Conservation (phyloP, 2,888 invertebrate genomes). For the Parnassius orleans region DNA sequence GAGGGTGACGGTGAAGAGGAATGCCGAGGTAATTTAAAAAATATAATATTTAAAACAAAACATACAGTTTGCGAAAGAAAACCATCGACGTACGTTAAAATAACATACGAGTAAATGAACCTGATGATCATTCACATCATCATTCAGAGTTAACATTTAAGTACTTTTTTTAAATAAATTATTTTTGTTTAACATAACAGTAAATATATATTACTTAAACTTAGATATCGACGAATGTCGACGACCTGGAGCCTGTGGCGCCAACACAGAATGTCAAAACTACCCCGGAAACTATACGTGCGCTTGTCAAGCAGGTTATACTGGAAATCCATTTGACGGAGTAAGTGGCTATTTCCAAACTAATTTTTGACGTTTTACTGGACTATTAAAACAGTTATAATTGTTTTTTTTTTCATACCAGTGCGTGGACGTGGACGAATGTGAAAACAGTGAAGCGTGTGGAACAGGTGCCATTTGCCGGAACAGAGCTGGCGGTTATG, state of each 20-base stretch:
- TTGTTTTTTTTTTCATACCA: conserved; percentile 43
- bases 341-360: conserved; percentile 46
- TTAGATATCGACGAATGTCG: conserved; percentile 94
- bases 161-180: no score
- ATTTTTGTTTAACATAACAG: no score
- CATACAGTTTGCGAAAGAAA: no score
- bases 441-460: conserved; percentile 85
- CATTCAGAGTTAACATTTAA: no score
- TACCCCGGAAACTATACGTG: conserved; percentile 94
- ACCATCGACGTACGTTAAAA: no score
- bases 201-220: conserved; percentile 31
- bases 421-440: conserved; percentile 94
- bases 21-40: conserved; percentile 84
- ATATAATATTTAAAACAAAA: neutral
- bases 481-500: conserved; percentile 89
- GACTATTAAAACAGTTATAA: conserved; percentile 9
- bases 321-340: conserved; percentile 87
- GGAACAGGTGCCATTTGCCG: conserved; percentile 89
- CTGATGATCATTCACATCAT: no score
- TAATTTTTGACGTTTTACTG: conserved; percentile 9
- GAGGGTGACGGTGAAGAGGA: conserved; percentile 94
- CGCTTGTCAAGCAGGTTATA: conserved; percentile 89
- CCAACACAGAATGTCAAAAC: conserved; percentile 90
- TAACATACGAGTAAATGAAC: no score
- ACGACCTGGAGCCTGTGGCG: conserved; percentile 90